Conservation (phyloP, 1,140 invertebrate species). For the Drosophila dunni region DNA sequence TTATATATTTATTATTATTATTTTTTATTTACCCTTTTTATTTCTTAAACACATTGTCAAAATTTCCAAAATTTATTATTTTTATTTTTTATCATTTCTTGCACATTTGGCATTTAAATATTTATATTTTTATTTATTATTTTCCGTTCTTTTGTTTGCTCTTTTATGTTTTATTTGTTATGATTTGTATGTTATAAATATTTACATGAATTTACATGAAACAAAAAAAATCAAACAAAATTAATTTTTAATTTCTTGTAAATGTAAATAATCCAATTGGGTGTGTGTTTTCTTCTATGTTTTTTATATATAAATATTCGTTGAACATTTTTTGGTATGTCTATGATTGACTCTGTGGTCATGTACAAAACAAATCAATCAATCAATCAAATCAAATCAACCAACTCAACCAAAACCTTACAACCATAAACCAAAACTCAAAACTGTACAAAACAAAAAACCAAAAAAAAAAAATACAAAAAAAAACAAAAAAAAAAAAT, state of each 20-base stretch:
- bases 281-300: slow-evolving; percentile 85
- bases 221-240: slow-evolving; percentile 62
- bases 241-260: slow-evolving; percentile 83
- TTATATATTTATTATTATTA: slow-evolving; percentile 3
- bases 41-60: not conserved
- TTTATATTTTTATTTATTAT: slow-evolving; percentile 36
- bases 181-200: slow-evolving; percentile 78
- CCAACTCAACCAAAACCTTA: slow-evolving; percentile 81
- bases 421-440: slow-evolving; percentile 64
- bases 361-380: slow-evolving; percentile 78
- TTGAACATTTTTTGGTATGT: slow-evolving; percentile 85
- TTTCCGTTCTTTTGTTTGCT: slow-evolving; percentile 34
- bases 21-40: slow-evolving; percentile 11
- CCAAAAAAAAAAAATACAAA: slow-evolving; percentile 57
- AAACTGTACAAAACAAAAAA: slow-evolving; percentile 75
- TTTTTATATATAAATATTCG: slow-evolving; percentile 84
- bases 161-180: slow-evolving; percentile 54
- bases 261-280: slow-evolving; percentile 85
- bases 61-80: slow-evolving; percentile 14
- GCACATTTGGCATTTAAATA: slow-evolving; percentile 23
- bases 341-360: slow-evolving; percentile 85
- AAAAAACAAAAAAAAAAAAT: slow-evolving; percentile 65
- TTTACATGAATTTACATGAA: slow-evolving; percentile 72
- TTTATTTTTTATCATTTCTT: slow-evolving; percentile 41
- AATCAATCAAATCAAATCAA: slow-evolving; percentile 75